Evolutionary conservation across 2,113 vertebrate genomes (phyloP), one percentile per base, ranked within the genome.

Genomic region (Dermatemys mawii): DNA sequence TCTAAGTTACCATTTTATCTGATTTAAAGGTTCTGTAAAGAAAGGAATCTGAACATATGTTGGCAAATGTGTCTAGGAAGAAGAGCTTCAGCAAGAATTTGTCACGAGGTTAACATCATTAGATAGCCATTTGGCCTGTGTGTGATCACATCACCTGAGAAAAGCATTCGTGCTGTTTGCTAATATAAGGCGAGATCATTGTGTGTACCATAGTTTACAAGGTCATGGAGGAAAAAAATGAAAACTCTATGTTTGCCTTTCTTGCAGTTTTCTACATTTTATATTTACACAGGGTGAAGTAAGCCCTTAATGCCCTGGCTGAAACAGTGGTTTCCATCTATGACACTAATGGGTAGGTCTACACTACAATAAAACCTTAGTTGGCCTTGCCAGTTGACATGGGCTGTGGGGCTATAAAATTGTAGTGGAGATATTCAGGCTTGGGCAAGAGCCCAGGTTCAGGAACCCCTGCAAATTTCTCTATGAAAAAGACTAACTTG

Each of bases 1-100:
- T 75, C 14, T 26, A 87, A n/a, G 19, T 55, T 93, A 90, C 90
- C 70, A n/a, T 91, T 92, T 92, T 75, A 93, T 73, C 84, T 11
- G 78, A 89, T 87, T n/a, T 82, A 26, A 85, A 27, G 73, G 21
- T 81, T 91, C 78, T 51, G 53, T 22, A 86, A 38, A 87, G 51
- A 63, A 11, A 83, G 76, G 14, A 89, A 84, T 75, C 85, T n/a
- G n/a, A 91, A 57, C 83, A 49, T 38, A 81, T 3, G 67, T 13
- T 86, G 27, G 73, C 78, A 48, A n/a, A 49, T 87, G 53, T 80
- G 10, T 51, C 86, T 29, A 57, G 27, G 32, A 44, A 26, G 2
- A 24, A 73, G 10, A 75, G 70, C 70, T 75, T 46, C 22, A 11
- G 24, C 70, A 75, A 44, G 11, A 75, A 75, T 41, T 35, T 67